phyloP scores from a whole-genome alignment of 2,888 invertebrate genomes.

The Eristalinus aeneus region DNA sequence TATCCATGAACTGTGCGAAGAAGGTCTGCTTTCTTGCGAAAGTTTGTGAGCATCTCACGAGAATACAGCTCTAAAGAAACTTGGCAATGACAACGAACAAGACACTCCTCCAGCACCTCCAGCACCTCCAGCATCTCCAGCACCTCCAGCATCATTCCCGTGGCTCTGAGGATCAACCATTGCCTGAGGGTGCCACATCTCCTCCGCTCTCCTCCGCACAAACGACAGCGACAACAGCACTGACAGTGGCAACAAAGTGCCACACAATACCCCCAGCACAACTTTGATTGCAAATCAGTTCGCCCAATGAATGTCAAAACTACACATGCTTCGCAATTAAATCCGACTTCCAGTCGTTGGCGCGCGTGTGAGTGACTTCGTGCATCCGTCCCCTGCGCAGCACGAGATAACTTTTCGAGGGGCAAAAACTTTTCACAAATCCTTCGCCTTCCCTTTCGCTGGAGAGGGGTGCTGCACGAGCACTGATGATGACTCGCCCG shows the following conservation, averaged over 20 bases:
- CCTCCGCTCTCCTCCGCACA: background rate
- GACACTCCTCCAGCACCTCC: background rate
- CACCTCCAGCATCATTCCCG: no score
- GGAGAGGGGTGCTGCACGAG: background rate
- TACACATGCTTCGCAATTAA: constrained; percentile 7
- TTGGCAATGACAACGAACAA: background rate
- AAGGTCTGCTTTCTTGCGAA: background rate
- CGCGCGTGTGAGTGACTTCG: no score
- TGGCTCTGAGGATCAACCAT: background rate
- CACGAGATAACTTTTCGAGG: background rate
- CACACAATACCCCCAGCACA: background rate
- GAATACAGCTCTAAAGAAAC: background rate
- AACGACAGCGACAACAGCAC: background rate
- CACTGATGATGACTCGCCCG: background rate
- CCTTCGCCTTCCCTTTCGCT: background rate
- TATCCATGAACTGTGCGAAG: background rate
- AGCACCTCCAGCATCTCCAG: no score
- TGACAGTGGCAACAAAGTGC: background rate
- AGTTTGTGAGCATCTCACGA: background rate
- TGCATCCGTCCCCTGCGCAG: no score
- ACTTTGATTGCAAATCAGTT: constrained; percentile 55
- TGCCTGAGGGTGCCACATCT: background rate
- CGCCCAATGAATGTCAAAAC: background rate
- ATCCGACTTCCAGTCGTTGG: background rate
- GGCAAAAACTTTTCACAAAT: background rate